Percentiles rank a stretch among this genome's conserved stretches.
These are phyloP conservation scores for Poeciliopsis gracilis DNA, from an alignment of 2,797 vertebrate species.

Conservation along the genomic window DNA sequence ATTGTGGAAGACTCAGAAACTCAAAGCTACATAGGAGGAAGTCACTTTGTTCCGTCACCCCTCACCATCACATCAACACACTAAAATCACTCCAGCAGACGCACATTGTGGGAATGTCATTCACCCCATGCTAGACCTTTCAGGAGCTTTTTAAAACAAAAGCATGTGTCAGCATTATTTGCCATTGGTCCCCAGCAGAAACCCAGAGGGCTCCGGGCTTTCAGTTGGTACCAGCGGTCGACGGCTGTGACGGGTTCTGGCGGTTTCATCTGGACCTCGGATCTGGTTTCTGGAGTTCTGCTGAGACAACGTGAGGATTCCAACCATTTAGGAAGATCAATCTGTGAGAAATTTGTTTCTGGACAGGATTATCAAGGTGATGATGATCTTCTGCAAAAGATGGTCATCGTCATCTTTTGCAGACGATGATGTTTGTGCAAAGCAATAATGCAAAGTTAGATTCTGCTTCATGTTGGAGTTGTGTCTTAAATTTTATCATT, in stretches of 20 bases:
- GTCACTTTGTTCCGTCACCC: neutral
- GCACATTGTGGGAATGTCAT: conserved; percentile 74
- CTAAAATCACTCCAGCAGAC: conserved; percentile 57
- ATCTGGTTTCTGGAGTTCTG: neutral
- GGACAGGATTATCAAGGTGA: conserved; percentile 44
- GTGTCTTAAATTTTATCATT: neutral
- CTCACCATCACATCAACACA: conserved; percentile 16
- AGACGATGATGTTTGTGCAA: neutral
- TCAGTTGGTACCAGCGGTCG: conserved; percentile 28
- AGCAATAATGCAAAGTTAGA: neutral
- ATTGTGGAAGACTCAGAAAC: neutral
- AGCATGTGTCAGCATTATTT: conserved; percentile 76
- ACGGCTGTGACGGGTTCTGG: conserved; percentile 16
- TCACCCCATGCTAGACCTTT: conserved; percentile 80
- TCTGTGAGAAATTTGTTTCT: conserved; percentile 16
- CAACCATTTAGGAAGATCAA: conserved; percentile 1
- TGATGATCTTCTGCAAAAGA: neutral
- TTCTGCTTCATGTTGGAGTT: neutral
- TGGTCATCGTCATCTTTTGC: too few relatives aligned
- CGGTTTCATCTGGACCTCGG: conserved; percentile 12
- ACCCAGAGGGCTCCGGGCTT: conserved; percentile 30
- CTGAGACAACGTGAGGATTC: conserved; percentile 1
- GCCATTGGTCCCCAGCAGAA: conserved; percentile 50
- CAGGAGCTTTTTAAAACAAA: conserved; percentile 77
- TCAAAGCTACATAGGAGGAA: neutral